These are phyloP conservation scores for Parnassius glacialis DNA, from an alignment of 2,888 invertebrate genomes.

Conservation along the genomic window DNA sequence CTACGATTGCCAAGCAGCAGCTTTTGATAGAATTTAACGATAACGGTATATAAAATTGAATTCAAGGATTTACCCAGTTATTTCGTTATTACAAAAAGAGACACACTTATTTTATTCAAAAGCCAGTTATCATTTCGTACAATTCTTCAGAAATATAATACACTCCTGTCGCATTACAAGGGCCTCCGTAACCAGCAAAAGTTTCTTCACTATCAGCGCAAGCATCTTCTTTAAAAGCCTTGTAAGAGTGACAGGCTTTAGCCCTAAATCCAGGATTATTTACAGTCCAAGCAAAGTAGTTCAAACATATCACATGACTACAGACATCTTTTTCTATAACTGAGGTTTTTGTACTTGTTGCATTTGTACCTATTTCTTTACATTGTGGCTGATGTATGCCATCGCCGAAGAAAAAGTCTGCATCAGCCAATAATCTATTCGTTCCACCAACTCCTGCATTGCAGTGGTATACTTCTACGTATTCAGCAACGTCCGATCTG, in stretches of 20 bases:
- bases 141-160: conserved; percentile 64
- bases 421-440: conserved; percentile 74
- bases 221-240: conserved; percentile 52
- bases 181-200: conserved; percentile 65
- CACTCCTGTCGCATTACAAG: conserved; percentile 67
- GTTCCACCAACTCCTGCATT: conserved; percentile 79
- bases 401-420: conserved; percentile 80
- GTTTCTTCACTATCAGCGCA: conserved; percentile 62
- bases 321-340: conserved; percentile 62
- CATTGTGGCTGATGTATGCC: conserved; percentile 80
- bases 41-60: no score
- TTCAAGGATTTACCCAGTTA: no score
- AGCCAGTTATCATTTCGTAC: conserved; percentile 38
- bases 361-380: conserved; percentile 44
- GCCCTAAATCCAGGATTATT: conserved; percentile 56
- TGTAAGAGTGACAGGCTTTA: conserved; percentile 61
- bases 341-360: background rate
- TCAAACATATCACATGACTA: conserved; percentile 67
- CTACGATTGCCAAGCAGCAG: no score
- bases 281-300: conserved; percentile 59
- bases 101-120: no score
- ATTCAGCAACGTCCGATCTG: conserved; percentile 75
- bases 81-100: no score
- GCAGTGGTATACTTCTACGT: conserved; percentile 83
- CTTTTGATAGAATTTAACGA: no score